Base-by-base conservation (phyloP, 2,888 invertebrate genomes). In the Calameuta pallipes region DNA sequence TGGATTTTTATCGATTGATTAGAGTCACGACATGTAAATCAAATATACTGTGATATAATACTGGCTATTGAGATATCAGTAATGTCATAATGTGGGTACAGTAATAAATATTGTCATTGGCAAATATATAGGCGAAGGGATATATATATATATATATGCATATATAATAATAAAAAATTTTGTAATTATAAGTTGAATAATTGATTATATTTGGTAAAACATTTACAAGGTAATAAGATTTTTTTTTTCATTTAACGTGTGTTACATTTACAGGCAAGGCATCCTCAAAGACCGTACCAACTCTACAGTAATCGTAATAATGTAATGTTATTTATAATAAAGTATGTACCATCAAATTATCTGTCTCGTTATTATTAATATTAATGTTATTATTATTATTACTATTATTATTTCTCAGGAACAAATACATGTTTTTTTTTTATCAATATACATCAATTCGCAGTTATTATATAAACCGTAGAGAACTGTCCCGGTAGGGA, bases 141-240 rank as follows among this genome's bases (percentile, higher is more conserved):
- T 77, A 77, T 77, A 70, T 77, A 77, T 34, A 30, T 12, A 3
- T 36, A 3, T 36, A 70, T 77, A 77, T 37, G 30, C 3, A 12
- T 36, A 12, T 36, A 73, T 74, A 36, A 56, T 73, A 33, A 76
- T 69, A 36, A 76, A 35, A 56, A 56, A 9, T 23, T 56, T 9
- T 56, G 1, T 13, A 76, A 80, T 82, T 85, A 84, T 89, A 86
- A 87, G 89, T 90, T 88, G 89, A 89, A 90, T 90, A 89, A 87
- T 90, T 85, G 91, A 90, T 91, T 91, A 91, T 91, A 91, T 91
- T 91, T 91, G 90, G 89, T 91, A 91, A 91, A 90, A 91, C 91
- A 91, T 91, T 90, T 91, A 91, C 90, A 91, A 90, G 90, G 87
- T 90, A 90, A 89, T 91, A 89, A 90, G 89, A 89, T 88, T 80